phyloP scores from a whole-genome alignment of 2,888 invertebrate genomes.

The Dendrolimus pini region DNA sequence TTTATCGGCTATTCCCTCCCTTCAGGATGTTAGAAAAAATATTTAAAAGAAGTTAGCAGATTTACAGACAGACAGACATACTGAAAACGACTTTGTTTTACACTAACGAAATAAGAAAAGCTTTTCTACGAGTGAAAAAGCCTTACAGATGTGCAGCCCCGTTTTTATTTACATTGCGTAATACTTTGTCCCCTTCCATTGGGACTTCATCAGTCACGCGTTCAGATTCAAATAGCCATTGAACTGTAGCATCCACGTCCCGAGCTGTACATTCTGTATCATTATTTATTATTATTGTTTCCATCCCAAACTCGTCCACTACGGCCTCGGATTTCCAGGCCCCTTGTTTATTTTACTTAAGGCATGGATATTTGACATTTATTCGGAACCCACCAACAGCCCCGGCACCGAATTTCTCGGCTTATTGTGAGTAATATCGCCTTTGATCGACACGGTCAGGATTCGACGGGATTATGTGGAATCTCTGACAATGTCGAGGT shows the following conservation, averaged over 20 bases:
- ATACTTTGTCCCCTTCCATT: background rate
- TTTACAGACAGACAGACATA: too few species aligned
- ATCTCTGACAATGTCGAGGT: background rate
- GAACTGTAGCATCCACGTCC: background rate
- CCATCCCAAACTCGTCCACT: conserved; percentile 25
- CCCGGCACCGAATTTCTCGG: conserved; percentile 13
- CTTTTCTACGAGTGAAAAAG: too few species aligned
- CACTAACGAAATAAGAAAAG: too few species aligned
- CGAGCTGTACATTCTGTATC: conserved; percentile 21
- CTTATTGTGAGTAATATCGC: conserved; percentile 28
- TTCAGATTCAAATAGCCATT: conserved; percentile 3
- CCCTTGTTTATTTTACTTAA: conserved; percentile 14
- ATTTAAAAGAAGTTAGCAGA: too few species aligned
- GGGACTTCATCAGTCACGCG: background rate
- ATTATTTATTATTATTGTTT: conserved; percentile 62
- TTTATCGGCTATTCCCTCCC: too few species aligned
- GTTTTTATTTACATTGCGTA: background rate
- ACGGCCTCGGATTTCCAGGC: conserved; percentile 6
- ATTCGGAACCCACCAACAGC: conserved; percentile 8
- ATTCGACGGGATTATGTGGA: background rate
- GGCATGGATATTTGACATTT: conserved; percentile 13
- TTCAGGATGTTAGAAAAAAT: too few species aligned
- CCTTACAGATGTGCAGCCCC: too few species aligned
- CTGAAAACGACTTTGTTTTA: too few species aligned
- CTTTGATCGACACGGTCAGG: background rate